Percentiles rank a stretch among this genome's conserved stretches.
Evolutionary conservation across 2,113 vertebrate species (phyloP).

Genomic region (Echinops telfairi): DNA sequence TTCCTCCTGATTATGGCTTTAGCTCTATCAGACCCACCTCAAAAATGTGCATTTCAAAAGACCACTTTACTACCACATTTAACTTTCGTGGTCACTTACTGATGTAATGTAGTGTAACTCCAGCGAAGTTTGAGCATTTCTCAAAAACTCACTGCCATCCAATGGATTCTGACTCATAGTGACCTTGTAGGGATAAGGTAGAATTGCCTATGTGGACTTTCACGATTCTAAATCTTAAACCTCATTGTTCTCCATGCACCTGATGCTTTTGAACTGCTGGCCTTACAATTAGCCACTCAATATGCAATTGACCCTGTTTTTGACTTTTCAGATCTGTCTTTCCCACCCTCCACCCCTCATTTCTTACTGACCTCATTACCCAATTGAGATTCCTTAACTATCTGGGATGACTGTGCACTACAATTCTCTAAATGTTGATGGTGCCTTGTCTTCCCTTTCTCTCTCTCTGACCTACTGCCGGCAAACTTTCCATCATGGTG

Average conservation of each 20-base stretch:
- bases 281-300: no score
- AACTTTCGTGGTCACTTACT: background rate
- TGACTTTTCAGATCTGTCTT: background rate
- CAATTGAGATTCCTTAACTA: slow-evolving; percentile 38
- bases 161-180: no score
- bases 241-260: no score
- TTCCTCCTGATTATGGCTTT: background rate
- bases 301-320: background rate
- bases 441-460: background rate
- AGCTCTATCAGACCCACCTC: background rate
- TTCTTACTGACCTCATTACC: background rate
- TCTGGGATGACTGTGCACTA: background rate
- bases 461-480: slow-evolving; percentile 48
- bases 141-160: no score
- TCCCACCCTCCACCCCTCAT: background rate
- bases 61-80: background rate
- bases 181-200: no score
- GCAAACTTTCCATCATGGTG: background rate
- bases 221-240: no score
- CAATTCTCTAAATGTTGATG: background rate
- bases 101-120: background rate
- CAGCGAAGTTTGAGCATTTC: no score
- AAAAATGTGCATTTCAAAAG: background rate
- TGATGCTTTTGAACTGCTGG: no score
- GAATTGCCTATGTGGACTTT: no score